Evolutionary conservation across 37 sponge, comb jelly and placozoan genomes (phyloP), one percentile per base, ranked within the genome.

Genomic region (Bolinopsis microptera): DNA sequence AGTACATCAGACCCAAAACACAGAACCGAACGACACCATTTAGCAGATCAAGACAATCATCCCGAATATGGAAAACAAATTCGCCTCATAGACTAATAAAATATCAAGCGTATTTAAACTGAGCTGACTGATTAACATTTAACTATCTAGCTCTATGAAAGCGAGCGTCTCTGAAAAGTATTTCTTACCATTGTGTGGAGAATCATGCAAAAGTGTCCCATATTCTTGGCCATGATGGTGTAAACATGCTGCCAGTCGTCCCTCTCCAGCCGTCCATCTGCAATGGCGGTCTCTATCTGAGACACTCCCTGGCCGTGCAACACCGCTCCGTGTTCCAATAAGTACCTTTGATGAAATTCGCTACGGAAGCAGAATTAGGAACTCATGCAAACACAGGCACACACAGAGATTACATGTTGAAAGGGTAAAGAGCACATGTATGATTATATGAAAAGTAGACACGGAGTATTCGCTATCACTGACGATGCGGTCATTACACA

Each of bases 151-250:
- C 61, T 48, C 13, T 48, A 48, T 48, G 13, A 48, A 13, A 18
- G 9, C 61, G 61, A 48, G 61, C 61, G 5, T 48, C 5, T 13
- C 61, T 5, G 13, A 13, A 48, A 5, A 48, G 9, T 48, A 48
- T 18, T 18, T 13, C 90, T 33, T 40, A 86, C 90, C 90, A 86
- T 41, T 8, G 61, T 28, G 27, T 41, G 90, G 36, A 86, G 90
- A n/a, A 86, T 39, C 90, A 86, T 86, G 22, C 90, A 86, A 48
- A 86, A 86, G 61, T 86, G 90, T 86, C 90, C 90, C 35, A 28
- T 38, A 30, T 86, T 86, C 22, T 86, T 86, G 26, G 61, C 90
- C 27, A 86, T 39, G 31, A 23, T 39, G 31, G 41, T 18, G 31
- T 86, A 86, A 0, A 41, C 90, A 39, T 30, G 48, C 30, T 41